Percentiles rank a stretch among this genome's conserved stretches.
These are phyloP conservation scores for Protonibea diacanthus DNA, from an alignment of 2,797 vertebrate genomes.

Conservation along the genomic window DNA sequence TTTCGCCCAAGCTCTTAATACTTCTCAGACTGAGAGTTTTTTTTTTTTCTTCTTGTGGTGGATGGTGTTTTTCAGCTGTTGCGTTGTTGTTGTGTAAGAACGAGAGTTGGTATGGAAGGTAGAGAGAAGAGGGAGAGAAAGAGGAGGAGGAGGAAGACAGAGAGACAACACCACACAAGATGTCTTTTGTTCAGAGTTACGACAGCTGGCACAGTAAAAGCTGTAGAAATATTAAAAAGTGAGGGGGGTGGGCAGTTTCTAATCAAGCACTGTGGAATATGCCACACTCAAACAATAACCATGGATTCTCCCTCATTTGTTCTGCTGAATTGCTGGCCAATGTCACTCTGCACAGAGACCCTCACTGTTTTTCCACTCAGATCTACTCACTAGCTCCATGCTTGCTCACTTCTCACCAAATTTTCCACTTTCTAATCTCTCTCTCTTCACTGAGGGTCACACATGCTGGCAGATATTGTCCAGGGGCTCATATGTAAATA, in stretches of 20 bases:
- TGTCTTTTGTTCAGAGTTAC: slow-evolving; percentile 42
- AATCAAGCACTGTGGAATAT: too few relatives aligned
- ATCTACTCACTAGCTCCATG: slow-evolving; percentile 22
- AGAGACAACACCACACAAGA: slow-evolving; percentile 25
- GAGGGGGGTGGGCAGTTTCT: too few relatives aligned
- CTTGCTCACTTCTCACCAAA: slow-evolving; percentile 2
- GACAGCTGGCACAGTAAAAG: slow-evolving; percentile 47
- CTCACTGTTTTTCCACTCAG: slow-evolving; percentile 49
- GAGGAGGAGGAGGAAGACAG: slow-evolving; percentile 9
- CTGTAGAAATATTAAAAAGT: slow-evolving; percentile 57
- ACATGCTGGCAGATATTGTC: slow-evolving; percentile 58
- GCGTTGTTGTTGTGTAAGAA: slow-evolving; percentile 52
- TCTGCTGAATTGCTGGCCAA: slow-evolving; percentile 37
- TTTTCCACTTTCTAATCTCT: slow-evolving; percentile 47
- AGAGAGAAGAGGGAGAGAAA: not conserved
- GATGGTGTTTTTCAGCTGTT: slow-evolving; percentile 54
- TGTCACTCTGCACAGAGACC: slow-evolving; percentile 28
- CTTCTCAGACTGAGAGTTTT: slow-evolving; percentile 56
- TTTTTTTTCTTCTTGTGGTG: slow-evolving; percentile 41
- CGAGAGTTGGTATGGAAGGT: slow-evolving; percentile 41
- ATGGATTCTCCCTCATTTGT: too few relatives aligned
- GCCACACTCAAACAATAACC: too few relatives aligned
- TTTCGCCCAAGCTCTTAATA: slow-evolving; percentile 65
- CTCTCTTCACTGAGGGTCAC: slow-evolving; percentile 35
- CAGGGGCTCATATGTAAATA: slow-evolving; percentile 74